Percentiles rank a stretch among this genome's conserved stretches.
These are phyloP conservation scores for Ammodytes marinus DNA, from an alignment of 2,113 vertebrate genomes.

Conservation along the genomic window DNA sequence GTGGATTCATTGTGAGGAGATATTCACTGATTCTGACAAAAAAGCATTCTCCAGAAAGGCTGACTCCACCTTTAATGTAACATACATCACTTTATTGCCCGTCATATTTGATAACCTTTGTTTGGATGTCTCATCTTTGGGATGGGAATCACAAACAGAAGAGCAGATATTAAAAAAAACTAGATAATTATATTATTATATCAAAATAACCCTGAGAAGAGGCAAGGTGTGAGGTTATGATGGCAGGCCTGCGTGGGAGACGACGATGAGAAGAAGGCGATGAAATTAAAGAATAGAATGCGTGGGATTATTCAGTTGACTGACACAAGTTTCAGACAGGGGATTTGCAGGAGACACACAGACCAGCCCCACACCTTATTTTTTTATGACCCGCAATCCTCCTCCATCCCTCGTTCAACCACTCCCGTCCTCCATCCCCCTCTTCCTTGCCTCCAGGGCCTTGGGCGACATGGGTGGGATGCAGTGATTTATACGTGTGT, in stretches of 20 bases:
- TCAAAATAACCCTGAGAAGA: constrained; percentile 42
- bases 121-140: background rate
- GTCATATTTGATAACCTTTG: background rate
- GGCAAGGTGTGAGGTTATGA: constrained; percentile 63
- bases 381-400: constrained; percentile 69
- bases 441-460: constrained; percentile 56
- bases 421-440: constrained; percentile 52
- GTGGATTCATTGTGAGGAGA: too few species aligned
- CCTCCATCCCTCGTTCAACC: constrained; percentile 53
- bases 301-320: constrained; percentile 66
- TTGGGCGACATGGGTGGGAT: constrained; percentile 69
- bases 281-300: constrained; percentile 47
- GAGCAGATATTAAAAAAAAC: constrained; percentile 24
- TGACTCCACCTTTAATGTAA: background rate
- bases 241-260: constrained; percentile 53
- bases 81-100: background rate
- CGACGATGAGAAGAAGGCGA: constrained; percentile 59
- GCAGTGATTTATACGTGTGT: constrained; percentile 72
- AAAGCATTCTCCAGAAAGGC: too few species aligned
- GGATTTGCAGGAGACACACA: constrained; percentile 68
- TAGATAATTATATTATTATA: constrained; percentile 42
- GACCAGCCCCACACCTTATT: constrained; percentile 63
- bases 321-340: constrained; percentile 66
- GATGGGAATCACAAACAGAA: constrained; percentile 19
- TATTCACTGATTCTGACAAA: too few species aligned